Evolutionary conservation across 2,888 invertebrate species (phyloP), one percentile per base, ranked within the genome.

Genomic region (Galerucella calmariensis): DNA sequence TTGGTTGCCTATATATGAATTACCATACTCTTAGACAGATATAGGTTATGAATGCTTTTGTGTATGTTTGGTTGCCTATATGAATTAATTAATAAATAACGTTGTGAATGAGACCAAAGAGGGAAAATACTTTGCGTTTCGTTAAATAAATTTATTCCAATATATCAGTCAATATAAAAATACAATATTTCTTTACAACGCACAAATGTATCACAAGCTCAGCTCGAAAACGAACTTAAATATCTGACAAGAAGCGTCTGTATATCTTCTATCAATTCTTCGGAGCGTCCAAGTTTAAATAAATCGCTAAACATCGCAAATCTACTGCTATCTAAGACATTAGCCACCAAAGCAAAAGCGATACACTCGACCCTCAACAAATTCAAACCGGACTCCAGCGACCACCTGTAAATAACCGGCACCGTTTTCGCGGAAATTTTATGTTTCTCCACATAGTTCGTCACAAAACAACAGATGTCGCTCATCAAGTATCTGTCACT

Each of bases 381-480:
- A 61, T 91, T 90, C 85, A 91, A 91, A 0, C 90, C 89, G n/a
- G 91, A 91, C 80, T 89, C 89, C 67, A 92, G 80, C 1, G 91
- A 91, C 91, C 91, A 91, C 35, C 89, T 87, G 80, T 92, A 92
- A 79, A 92, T 90, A 76, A 87, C 88, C 79, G 90, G 89, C 1
- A 90, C 90, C 4, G 89, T 90, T 48, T 87, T 84, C 0, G 89
- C 86, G 11, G 86, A 87, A 80, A 92, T 82, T 81, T 87, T 86
- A 81, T 90, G 90, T 79, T 90, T 89, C 80, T 91, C 86, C 72
- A 91, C 90, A 24, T 89, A 90, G 80, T 89, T 89, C 63, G 88
- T 88, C 61, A 92, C 82, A 69, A 88, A 84, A 65, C 86, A 86
- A 79, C 90, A 90, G 11, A 91, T 83, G 78, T 90, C 90, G 16